A percentile compares a stretch with the other conserved stretches of the same genome.
Conservation (phyloP, 2,797 vertebrate genomes). For the Leptatherina wallacei region DNA sequence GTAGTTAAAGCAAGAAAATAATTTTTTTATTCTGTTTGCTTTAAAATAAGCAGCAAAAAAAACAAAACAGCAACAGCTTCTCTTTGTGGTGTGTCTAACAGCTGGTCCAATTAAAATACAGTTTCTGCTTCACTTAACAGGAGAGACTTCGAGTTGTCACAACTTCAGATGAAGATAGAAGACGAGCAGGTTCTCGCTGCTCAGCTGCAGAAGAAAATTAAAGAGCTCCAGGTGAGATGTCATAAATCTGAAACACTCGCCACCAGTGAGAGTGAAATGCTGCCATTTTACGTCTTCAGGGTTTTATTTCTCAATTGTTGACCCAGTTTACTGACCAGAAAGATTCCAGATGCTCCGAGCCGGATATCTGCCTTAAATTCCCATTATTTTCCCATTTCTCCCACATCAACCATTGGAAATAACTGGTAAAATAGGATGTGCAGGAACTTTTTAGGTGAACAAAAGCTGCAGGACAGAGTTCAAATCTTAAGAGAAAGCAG, state of each 20-base stretch:
- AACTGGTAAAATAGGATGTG: neutral
- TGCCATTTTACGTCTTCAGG: neutral
- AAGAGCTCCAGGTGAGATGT: conserved; percentile 82
- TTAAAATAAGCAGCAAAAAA: neutral
- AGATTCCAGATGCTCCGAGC: neutral
- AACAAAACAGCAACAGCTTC: neutral
- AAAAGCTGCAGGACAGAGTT: too few species aligned
- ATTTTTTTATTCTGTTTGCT: neutral
- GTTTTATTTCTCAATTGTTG: neutral
- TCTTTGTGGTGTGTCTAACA: neutral
- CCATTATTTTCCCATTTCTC: neutral
- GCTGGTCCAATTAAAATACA: neutral
- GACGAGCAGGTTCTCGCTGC: conserved; percentile 77
- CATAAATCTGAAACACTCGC: too few species aligned
- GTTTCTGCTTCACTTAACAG: conserved; percentile 57
- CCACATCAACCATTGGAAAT: neutral
- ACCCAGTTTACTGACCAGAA: neutral
- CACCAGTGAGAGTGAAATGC: neutral
- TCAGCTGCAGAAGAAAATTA: conserved; percentile 74
- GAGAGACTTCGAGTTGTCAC: conserved; percentile 85
- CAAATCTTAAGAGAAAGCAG: too few species aligned
- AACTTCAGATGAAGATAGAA: conserved; percentile 83
- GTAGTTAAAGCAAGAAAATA: too few species aligned
- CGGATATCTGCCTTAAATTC: too few species aligned
- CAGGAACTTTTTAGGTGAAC: neutral